Percentiles rank a stretch among this genome's conserved stretches.
Evolutionary conservation across 2,888 invertebrate genomes (phyloP).

Genomic region (Ophioninae sp.): DNA sequence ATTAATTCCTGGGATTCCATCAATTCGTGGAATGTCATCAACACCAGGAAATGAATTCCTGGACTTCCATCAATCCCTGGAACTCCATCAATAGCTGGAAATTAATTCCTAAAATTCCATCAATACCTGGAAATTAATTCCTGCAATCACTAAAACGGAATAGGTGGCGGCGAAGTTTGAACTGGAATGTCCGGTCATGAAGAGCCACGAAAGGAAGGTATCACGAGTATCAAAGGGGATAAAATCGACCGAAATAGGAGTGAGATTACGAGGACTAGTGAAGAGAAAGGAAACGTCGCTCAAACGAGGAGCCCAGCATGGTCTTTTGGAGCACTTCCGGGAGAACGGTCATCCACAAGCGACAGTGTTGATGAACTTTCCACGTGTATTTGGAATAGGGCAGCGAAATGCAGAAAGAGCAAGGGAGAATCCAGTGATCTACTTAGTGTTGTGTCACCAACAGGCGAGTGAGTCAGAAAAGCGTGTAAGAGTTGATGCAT

Average conservation of each 20-base stretch:
- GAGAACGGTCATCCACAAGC: conserved; percentile 43
- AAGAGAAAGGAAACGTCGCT: conserved; percentile 55
- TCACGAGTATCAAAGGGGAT: background rate
- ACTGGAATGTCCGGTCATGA: conserved; percentile 1
- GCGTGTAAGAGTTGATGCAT: conserved; percentile 77
- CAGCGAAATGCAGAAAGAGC: conserved; percentile 16
- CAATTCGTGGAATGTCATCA: no score
- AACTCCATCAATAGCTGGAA: no score
- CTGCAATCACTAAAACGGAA: conserved; percentile 11
- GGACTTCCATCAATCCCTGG: no score
- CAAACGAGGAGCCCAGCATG: conserved; percentile 45
- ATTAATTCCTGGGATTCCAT: background rate
- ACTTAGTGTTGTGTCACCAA: conserved; percentile 26
- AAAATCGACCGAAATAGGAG: conserved; percentile 13
- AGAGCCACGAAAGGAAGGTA: background rate
- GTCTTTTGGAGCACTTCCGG: conserved; percentile 40
- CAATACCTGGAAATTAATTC: background rate
- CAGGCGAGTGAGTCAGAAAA: conserved; percentile 68
- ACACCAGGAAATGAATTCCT: no score
- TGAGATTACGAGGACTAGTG: conserved; percentile 13
- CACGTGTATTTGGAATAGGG: conserved; percentile 36
- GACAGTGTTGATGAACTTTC: conserved; percentile 25
- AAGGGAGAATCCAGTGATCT: conserved; percentile 4
- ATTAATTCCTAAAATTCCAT: no score
- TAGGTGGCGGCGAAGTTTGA: conserved; percentile 15